These are phyloP conservation scores for Zaprionus vittiger DNA, from an alignment of 1,140 invertebrate genomes.

Conservation along the genomic window DNA sequence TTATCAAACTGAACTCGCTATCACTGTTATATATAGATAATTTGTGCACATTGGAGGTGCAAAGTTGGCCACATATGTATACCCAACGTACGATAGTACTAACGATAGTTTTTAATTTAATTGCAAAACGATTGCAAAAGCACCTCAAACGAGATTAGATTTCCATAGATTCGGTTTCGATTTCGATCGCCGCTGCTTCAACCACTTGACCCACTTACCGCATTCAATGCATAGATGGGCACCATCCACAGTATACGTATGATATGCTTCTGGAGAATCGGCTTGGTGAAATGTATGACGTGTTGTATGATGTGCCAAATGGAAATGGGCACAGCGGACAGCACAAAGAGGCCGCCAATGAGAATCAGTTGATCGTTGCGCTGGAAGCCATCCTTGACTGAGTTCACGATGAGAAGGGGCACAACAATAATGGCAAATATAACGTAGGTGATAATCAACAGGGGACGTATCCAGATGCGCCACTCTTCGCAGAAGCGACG, in stretches of 20 bases:
- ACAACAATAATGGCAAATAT: conserved; percentile 93
- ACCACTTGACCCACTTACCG: conserved; percentile 87
- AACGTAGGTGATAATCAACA: conserved; percentile 91
- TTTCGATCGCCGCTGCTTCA: conserved; percentile 1
- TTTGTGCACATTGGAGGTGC: neutral
- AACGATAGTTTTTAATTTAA: neutral
- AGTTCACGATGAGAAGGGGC: conserved; percentile 91
- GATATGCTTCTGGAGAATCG: conserved; percentile 96
- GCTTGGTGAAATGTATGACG: conserved; percentile 96
- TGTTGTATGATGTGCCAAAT: conserved; percentile 98
- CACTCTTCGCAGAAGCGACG: conserved; percentile 88
- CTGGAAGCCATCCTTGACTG: conserved; percentile 89
- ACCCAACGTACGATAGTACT: neutral
- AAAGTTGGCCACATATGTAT: neutral
- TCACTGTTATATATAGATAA: neutral
- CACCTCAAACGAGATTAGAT: conserved; percentile 36
- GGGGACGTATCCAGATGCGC: conserved; percentile 94
- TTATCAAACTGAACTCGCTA: neutral
- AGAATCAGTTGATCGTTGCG: conserved; percentile 91
- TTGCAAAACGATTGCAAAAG: neutral
- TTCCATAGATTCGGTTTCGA: conserved; percentile 39
- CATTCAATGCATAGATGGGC: conserved; percentile 97
- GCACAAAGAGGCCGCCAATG: conserved; percentile 95
- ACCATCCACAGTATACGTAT: conserved; percentile 99
- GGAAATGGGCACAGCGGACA: conserved; percentile 95